A percentile compares a stretch with the other conserved stretches of the same genome.
phyloP scores from a whole-genome alignment of 1,140 invertebrate genomes.

The Aphaenogaster ashmeadi region DNA sequence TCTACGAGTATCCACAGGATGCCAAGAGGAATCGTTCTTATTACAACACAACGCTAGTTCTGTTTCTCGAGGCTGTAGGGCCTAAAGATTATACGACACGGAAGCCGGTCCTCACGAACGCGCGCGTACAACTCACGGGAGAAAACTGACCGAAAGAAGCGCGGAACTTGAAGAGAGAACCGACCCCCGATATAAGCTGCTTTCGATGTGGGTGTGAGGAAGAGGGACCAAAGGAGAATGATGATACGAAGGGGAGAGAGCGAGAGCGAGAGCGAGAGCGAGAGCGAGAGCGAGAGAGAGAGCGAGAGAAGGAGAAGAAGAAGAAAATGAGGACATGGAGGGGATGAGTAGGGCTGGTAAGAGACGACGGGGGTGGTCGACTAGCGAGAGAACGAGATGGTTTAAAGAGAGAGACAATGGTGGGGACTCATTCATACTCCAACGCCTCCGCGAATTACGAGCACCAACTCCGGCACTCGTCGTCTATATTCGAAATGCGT shows the following conservation, averaged over 20 bases:
- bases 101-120: conserved; percentile 64
- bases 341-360: conserved; percentile 65
- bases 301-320: neutral
- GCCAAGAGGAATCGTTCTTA: conserved; percentile 8
- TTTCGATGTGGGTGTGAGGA: conserved; percentile 70
- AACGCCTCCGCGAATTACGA: conserved; percentile 81
- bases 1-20: conserved; percentile 65
- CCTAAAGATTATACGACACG: conserved; percentile 44
- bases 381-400: conserved; percentile 58
- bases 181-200: conserved; percentile 77
- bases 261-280: conserved; percentile 22
- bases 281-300: neutral
- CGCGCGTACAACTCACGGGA: conserved; percentile 72
- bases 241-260: conserved; percentile 61
- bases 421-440: conserved; percentile 84
- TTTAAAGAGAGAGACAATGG: conserved; percentile 62
- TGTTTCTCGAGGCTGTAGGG: conserved; percentile 17
- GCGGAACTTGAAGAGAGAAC: conserved; percentile 76
- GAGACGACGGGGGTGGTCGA: conserved; percentile 53
- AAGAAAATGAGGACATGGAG: conserved; percentile 69
- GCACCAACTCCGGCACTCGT: conserved; percentile 65
- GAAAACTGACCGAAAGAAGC: conserved; percentile 84
- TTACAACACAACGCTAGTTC: conserved; percentile 48
- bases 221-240: conserved; percentile 54
- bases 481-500: conserved; percentile 46